Evolutionary conservation across 2,797 vertebrate genomes (phyloP), one percentile per base, ranked within the genome.

Genomic region (Peromyscus attwateri): DNA sequence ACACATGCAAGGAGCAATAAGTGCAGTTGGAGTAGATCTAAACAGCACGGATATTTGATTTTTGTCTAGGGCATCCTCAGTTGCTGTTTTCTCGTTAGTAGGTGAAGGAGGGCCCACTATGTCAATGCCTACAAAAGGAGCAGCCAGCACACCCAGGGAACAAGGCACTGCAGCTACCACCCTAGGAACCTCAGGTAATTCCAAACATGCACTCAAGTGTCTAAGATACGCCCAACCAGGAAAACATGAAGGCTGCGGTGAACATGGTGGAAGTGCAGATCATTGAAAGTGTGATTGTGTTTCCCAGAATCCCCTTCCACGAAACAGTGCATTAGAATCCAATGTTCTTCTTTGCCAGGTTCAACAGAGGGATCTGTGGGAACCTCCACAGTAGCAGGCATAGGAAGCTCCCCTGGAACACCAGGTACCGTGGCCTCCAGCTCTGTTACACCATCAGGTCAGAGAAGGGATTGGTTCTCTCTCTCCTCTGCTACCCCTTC

Each of bases 261-360:
- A 23, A 14, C 27, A 71, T 1, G 34, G 16, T 71, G 27, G 16
- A 55, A 60, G 34, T 6, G 13, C 12, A 40, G 2, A 10, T 2
- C 11, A 34, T 10, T 19, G 19, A 52, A 34, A 34, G 6, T 40
- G 68, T 68, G 76, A 16, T 29, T 68, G 16, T 14, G 31, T 52
- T 46, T 55, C 10, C 9, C 25, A 68, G 27, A 49, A 21, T 3
- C 27, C 23, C 27, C 4, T 40, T 46, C 17, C 4, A 80, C 10
- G 49, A 68, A 55, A 11, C 14, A 12, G 3, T 3, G 5, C 29
- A 25, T 40, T 43, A 55, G 19, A 64, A 66, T 66, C 7, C 7
- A 23, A 21, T 89, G 43, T 43, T 46, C 40, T 40, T 91, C 37
- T 60, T 37, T 91, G 11, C 46, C 71, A 91, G 93, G 88, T 79